Evolutionary conservation across 2,113 vertebrate species (phyloP), one percentile per base, ranked within the genome.

Genomic region (Aleadryas rufinucha): DNA sequence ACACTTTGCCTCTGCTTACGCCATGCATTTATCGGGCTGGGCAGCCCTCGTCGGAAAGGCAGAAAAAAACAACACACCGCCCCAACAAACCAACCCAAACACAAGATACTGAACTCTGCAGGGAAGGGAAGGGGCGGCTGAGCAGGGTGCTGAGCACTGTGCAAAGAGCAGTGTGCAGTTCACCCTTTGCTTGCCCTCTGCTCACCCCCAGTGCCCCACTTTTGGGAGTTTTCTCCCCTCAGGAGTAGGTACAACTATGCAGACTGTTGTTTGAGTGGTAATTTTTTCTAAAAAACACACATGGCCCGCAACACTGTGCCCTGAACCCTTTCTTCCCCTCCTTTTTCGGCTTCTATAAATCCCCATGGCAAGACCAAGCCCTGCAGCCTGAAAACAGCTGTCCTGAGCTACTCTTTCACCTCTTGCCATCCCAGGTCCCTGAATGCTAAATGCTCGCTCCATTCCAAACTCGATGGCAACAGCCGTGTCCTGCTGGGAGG

Each of bases 81-180:
- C 11, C 57, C 49, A 81, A 60, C 41, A 81, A 95, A 84, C 49
- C 50, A 94, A 91, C 95, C 87, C 95, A 94, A 97, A 97, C 72
- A 84, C 24, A 71, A 93, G 84, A 91, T 60, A 77, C 13, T 0
- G 1, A 84, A 31, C 8, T 16, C 17, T 76, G 35, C 0, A 1
- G 54, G 64, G 35, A 84, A 85, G 61, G n/a, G n/a, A n/a, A n/a
- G n/a, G n/a, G n/a, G n/a, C n/a, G n/a, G n/a, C n/a, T n/a, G 7
- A 65, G 61, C 39, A 2, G 4, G 17, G 9, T 52, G 50, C 59
- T 6, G 20, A 50, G 37, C 20, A 33, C 27, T 21, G 52, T 19
- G 31, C 1, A 5, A 53, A 11, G n/a, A 24, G 18, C 19, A 24
- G 44, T 2, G 33, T 64, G n/a, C 7, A 1, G 50, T 37, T 81